A percentile compares a stretch with the other conserved stretches of the same genome.
These are phyloP conservation scores for Hydroisotoma schaefferi DNA, from an alignment of 2,888 invertebrate species.

Conservation along the genomic window DNA sequence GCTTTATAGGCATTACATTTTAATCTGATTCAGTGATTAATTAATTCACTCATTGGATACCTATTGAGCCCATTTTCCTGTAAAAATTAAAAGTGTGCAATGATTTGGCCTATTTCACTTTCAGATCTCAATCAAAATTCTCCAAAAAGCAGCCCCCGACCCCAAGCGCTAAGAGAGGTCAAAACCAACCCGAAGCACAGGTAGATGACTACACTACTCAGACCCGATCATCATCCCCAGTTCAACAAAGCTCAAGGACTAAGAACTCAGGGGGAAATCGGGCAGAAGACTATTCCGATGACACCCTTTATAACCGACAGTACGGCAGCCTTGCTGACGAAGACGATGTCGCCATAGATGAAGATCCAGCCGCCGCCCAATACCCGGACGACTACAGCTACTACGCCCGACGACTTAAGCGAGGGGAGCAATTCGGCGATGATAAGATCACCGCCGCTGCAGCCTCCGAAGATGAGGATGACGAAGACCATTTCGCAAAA, in stretches of 20 bases:
- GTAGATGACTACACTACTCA: not conserved
- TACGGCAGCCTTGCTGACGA: slow-evolving; percentile 20
- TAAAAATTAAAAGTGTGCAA: too few relatives aligned
- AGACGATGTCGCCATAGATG: slow-evolving; percentile 26
- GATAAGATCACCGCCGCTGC: too few relatives aligned
- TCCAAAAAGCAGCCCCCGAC: too few relatives aligned
- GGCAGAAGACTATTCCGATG: slow-evolving; percentile 12
- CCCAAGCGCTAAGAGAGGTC: not conserved
- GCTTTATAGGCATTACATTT: too few relatives aligned
- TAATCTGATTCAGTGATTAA: too few relatives aligned
- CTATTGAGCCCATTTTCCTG: too few relatives aligned
- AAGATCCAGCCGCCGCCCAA: slow-evolving; percentile 30
- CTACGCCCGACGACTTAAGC: slow-evolving; percentile 35
- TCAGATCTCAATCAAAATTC: too few relatives aligned
- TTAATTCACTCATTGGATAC: too few relatives aligned
- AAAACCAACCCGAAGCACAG: slow-evolving; percentile 9
- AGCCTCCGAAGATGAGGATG: slow-evolving; percentile 22
- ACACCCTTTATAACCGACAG: slow-evolving; percentile 3
- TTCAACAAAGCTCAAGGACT: slow-evolving; percentile 6
- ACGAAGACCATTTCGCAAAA: not conserved
- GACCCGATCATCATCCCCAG: not conserved
- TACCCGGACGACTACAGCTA: slow-evolving; percentile 41
- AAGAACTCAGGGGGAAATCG: slow-evolving; percentile 7
- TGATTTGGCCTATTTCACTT: too few relatives aligned
- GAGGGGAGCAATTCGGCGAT: slow-evolving; percentile 36